Evolutionary conservation across 2,888 invertebrate species (phyloP).

Genomic region (Lasioglossum zephyrum): DNA sequence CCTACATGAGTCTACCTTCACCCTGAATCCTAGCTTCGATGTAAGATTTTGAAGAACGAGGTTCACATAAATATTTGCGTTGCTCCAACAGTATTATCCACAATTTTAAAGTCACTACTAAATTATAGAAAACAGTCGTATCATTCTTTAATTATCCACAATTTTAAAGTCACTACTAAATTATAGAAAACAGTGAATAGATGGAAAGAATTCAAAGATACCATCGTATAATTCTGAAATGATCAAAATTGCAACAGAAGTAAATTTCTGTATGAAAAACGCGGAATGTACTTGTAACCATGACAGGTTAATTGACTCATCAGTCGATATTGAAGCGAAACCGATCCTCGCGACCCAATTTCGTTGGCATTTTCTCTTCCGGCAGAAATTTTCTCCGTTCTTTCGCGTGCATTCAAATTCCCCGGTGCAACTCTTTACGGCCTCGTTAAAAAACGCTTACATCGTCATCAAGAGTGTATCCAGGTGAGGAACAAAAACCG

Average conservation of each 20-base stretch:
- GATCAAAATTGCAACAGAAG: not conserved
- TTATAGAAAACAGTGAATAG: too few species aligned
- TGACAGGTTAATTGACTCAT: not conserved
- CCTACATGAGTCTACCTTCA: not conserved
- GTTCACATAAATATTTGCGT: too few species aligned
- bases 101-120: too few species aligned
- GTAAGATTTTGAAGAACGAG: not conserved
- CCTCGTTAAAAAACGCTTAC: slow-evolving; percentile 41
- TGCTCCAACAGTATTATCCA: too few species aligned
- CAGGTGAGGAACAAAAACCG: not conserved
- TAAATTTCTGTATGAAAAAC: not conserved
- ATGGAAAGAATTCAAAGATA: too few species aligned
- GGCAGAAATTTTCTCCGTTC: not conserved
- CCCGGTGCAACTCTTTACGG: slow-evolving; percentile 28
- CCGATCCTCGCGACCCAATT: not conserved
- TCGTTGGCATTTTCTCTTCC: not conserved
- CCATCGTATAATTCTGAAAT: not conserved
- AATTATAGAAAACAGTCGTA: too few species aligned
- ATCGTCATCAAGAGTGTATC: slow-evolving; percentile 29
- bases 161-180: too few species aligned
- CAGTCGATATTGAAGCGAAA: not conserved
- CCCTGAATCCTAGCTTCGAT: not conserved
- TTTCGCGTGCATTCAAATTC: slow-evolving; percentile 21
- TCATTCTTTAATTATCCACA: too few species aligned
- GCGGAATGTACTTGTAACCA: not conserved